phyloP scores from a whole-genome alignment of 1,140 invertebrate species.

The Dendroctonus valens region DNA sequence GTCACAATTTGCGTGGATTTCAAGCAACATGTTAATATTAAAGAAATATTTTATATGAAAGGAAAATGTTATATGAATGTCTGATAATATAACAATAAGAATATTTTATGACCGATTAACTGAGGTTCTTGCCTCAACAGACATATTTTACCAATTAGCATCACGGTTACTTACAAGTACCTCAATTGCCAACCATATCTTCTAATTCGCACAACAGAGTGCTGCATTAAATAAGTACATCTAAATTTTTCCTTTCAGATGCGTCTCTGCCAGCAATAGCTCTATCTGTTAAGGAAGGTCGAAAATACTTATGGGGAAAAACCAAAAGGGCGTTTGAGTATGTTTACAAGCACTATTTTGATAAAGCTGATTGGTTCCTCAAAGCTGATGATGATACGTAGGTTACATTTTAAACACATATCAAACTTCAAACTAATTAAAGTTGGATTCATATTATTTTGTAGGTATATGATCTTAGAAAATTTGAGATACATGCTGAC shows the following conservation, averaged over 20 bases:
- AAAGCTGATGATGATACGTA: slow-evolving; percentile 95
- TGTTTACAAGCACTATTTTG: slow-evolving; percentile 75
- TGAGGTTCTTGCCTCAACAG: too few species aligned
- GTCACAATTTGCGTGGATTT: too few species aligned
- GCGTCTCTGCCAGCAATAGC: slow-evolving; percentile 64
- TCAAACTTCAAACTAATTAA: neutral
- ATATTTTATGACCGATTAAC: too few species aligned
- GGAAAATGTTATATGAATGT: too few species aligned
- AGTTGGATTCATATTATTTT: slow-evolving; percentile 39
- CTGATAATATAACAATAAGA: too few species aligned
- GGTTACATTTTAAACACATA: slow-evolving; percentile 43
- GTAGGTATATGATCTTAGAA: slow-evolving; percentile 84
- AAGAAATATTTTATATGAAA: too few species aligned
- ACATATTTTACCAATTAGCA: too few species aligned
- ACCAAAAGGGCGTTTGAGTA: slow-evolving; percentile 92
- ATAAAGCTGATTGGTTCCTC: slow-evolving; percentile 90
- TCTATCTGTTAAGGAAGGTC: slow-evolving; percentile 78
- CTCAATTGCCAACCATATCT: too few species aligned
- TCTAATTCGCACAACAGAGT: neutral
- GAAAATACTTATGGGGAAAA: slow-evolving; percentile 90
- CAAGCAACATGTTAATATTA: too few species aligned
- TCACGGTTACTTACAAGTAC: too few species aligned
- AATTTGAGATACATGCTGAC: slow-evolving; percentile 87
- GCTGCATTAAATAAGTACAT: too few species aligned
- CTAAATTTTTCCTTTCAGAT: slow-evolving; percentile 53